phyloP scores from a whole-genome alignment of 2,797 vertebrate species.

The Pseudomugil gertrudae region DNA sequence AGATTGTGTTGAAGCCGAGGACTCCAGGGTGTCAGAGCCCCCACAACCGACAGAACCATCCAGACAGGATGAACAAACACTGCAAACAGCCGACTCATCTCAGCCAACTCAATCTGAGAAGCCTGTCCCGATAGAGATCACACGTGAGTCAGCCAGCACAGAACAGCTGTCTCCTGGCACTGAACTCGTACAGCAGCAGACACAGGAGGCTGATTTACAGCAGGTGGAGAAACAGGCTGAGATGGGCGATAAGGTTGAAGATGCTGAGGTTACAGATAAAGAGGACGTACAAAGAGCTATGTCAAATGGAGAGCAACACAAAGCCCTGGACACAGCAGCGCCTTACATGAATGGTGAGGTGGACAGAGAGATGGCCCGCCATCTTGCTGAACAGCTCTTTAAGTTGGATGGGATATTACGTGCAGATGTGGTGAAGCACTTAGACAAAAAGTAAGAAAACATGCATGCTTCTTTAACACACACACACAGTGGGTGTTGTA shows the following conservation, averaged over 20 bases:
- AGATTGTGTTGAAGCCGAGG: conserved; percentile 27
- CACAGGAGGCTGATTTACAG: conserved; percentile 17
- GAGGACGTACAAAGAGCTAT: conserved; percentile 10
- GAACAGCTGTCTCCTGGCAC: conserved; percentile 43
- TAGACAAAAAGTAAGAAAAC: conserved; percentile 90
- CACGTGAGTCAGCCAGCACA: conserved; percentile 40
- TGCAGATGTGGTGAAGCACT: conserved; percentile 88
- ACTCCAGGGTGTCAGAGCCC: conserved; percentile 15
- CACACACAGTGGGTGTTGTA: not conserved
- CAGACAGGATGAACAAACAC: conserved; percentile 31
- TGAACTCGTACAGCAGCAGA: conserved; percentile 20
- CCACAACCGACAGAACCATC: conserved; percentile 32
- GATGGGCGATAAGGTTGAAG: conserved; percentile 12
- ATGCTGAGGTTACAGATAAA: not conserved
- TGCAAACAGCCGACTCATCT: conserved; percentile 1
- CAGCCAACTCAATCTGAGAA: conserved; percentile 12
- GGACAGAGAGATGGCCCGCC: conserved; percentile 73
- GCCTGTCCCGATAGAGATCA: conserved; percentile 27
- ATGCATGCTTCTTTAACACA: not conserved
- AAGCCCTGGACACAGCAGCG: conserved; percentile 6
- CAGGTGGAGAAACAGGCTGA: conserved; percentile 21
- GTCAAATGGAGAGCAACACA: conserved; percentile 49
- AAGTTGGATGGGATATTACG: conserved; percentile 85
- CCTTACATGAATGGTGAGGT: conserved; percentile 67
- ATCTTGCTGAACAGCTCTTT: conserved; percentile 85